Evolutionary conservation across 2,113 vertebrate genomes (phyloP).

Genomic region (Chionodraco myersi): DNA sequence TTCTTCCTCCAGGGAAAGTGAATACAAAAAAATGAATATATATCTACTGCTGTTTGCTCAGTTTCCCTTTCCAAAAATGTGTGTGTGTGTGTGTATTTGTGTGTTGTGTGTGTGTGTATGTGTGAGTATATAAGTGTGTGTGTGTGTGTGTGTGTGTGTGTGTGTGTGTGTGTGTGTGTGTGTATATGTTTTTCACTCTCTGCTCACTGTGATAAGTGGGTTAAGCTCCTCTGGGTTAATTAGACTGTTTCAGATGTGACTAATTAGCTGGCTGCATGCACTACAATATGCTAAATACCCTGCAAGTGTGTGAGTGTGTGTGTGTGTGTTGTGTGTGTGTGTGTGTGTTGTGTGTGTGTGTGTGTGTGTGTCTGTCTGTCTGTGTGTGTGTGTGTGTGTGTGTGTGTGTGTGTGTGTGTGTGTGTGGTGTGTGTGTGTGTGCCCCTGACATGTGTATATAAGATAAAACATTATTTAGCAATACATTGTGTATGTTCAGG

Average conservation of each 20-base stretch:
- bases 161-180: constrained; percentile 24
- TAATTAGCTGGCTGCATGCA: constrained; percentile 83
- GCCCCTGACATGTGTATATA: constrained; percentile 20
- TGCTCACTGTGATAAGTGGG: constrained; percentile 81
- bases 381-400: constrained; percentile 1
- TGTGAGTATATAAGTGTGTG: constrained; percentile 50
- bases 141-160: too few species aligned
- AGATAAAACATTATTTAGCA: constrained; percentile 35
- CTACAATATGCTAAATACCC: constrained; percentile 80
- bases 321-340: constrained; percentile 1
- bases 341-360: neutral
- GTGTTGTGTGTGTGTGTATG: too few species aligned
- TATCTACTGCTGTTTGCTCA: too few species aligned
- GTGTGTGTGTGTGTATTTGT: too few species aligned
- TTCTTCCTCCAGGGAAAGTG: too few species aligned
- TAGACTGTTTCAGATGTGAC: constrained; percentile 85
- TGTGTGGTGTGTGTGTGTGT: constrained; percentile 16
- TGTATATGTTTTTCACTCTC: constrained; percentile 68
- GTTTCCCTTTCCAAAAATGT: too few species aligned
- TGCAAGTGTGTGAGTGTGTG: neutral
- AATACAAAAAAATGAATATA: too few species aligned
- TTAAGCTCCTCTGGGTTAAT: constrained; percentile 87
- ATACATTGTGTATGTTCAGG: constrained; percentile 14
- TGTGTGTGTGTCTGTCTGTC: neutral
- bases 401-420: neutral